Conservation (phyloP, 2,888 invertebrate genomes). For the Chydorus sphaericus region DNA sequence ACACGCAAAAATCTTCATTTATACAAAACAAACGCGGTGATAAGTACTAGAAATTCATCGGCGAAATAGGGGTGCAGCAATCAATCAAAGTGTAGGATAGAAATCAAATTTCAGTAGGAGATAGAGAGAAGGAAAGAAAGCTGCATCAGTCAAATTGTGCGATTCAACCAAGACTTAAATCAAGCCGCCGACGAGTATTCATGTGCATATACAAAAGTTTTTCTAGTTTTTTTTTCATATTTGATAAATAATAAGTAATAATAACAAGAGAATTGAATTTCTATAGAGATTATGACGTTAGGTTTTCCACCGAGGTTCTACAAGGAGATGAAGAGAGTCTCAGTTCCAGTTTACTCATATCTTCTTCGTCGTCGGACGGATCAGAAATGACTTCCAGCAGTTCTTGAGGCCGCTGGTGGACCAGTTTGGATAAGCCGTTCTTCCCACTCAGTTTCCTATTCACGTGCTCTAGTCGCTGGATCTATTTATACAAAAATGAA, state of each 20-base stretch:
- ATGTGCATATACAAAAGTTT: neutral
- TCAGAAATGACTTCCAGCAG: neutral
- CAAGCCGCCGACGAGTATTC: slow-evolving; percentile 2
- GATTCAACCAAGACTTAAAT: neutral
- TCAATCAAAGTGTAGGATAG: no score
- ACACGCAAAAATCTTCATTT: no score
- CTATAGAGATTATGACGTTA: neutral
- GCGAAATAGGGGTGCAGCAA: no score
- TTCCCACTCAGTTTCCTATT: slow-evolving; percentile 17
- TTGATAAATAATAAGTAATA: neutral
- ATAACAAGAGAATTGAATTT: neutral
- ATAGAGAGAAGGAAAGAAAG: neutral
- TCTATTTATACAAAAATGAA: slow-evolving; percentile 21
- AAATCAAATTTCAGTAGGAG: no score
- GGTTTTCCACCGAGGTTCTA: slow-evolving; percentile 5
- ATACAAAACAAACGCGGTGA: no score
- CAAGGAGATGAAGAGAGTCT: slow-evolving; percentile 8
- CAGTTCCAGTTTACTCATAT: slow-evolving; percentile 12
- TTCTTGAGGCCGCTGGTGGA: slow-evolving; percentile 4
- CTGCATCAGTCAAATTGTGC: no score
- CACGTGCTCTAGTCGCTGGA: slow-evolving; percentile 26
- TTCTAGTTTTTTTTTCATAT: no score
- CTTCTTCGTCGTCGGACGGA: slow-evolving; percentile 10
- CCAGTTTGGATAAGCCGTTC: slow-evolving; percentile 6
- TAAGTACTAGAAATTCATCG: no score